Evolutionary conservation across 2,888 invertebrate genomes (phyloP).

Genomic region (Esperia sulphurella): DNA sequence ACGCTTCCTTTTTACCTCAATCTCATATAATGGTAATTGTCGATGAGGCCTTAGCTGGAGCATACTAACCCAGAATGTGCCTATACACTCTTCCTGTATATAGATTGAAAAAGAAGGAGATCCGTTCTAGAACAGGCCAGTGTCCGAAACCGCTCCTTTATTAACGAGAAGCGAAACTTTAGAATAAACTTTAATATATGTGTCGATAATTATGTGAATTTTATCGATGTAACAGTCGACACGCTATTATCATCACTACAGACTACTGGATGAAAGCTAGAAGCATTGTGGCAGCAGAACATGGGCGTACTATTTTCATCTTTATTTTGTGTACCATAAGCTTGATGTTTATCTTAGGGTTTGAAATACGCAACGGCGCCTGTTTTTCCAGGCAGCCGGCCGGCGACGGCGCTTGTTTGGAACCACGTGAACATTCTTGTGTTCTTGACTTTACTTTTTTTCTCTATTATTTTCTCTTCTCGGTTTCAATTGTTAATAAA

Average conservation of each 20-base stretch:
- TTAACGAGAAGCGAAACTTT: neutral
- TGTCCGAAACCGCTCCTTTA: no score
- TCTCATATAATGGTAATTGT: no score
- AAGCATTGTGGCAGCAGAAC: neutral
- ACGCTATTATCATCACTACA: neutral
- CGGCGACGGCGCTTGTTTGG: constrained; percentile 28
- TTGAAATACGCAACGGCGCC: constrained; percentile 19
- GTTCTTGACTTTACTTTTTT: neutral
- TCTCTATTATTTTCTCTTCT: no score
- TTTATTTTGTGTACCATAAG: neutral
- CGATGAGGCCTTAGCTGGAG: no score
- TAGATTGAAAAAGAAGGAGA: no score
- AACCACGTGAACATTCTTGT: constrained; percentile 43
- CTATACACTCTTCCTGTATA: no score
- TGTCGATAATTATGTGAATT: neutral
- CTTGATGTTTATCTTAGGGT: neutral
- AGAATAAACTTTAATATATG: neutral
- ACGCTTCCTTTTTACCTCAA: no score
- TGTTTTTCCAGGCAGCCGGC: constrained; percentile 29
- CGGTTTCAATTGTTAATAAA: no score
- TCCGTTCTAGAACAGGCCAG: no score
- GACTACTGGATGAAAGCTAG: constrained; percentile 2
- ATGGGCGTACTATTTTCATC: neutral
- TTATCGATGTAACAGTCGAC: neutral
- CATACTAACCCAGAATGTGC: no score